Evolutionary conservation across 2,797 vertebrate genomes (phyloP), one percentile per base, ranked within the genome.

Genomic region (Oophaga sylvatica): DNA sequence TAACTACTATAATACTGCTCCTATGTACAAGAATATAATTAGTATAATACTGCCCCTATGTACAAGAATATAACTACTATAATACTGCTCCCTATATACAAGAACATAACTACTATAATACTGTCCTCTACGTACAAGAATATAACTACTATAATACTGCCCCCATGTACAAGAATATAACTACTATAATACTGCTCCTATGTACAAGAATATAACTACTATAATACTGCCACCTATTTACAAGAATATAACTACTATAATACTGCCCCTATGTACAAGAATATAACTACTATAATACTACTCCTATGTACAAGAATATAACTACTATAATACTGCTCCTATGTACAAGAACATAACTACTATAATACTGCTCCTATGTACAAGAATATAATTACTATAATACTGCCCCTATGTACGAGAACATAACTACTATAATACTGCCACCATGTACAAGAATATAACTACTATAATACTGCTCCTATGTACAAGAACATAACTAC

Each of bases 51-150:
- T 35, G 31, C n/a, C n/a, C n/a, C n/a, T n/a, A n/a, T n/a, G n/a
- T n/a, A n/a, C n/a, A n/a, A n/a, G n/a, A 71, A 71, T 35, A 71
- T 71, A 71, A 71, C 31, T 71, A 20, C 68, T 71, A 71, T 71
- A 71, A 71, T 71, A 73, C 70, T 73, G 10, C 70, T 5, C n/a
- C 70, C 19, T 45, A 41, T 41, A 8, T 73, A 73, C 7, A 73
- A 45, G 35, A 73, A 73, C 20, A 68, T 68, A 71, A 71, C 29
- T 35, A 35, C 68, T 35, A 71, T 71, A 35, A 35, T 35, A 41
- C 31, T 35, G 31, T 26, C 68, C 6, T 29, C 15, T 71, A 68
- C n/a, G n/a, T n/a, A n/a, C n/a, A n/a, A n/a, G n/a, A 71, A 71
- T 35, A 71, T 71, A 71, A 71, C 31, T 71, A 20, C 68, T 71